Conservation (phyloP, 2,797 vertebrate species). For the Lithobates pipiens region DNA sequence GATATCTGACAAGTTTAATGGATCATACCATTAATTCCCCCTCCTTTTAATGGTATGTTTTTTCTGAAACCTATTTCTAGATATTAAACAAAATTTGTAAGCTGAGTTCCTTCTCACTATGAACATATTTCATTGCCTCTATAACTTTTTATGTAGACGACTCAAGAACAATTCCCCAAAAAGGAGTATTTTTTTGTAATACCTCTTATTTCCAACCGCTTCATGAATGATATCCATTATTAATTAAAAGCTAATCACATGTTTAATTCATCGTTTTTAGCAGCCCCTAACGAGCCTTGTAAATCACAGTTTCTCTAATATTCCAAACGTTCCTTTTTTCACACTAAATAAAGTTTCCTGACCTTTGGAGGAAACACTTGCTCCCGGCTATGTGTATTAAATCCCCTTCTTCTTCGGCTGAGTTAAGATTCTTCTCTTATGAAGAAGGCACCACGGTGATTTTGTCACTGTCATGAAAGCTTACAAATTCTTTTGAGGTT, state of each 20-base stretch:
- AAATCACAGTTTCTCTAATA: conserved; percentile 76
- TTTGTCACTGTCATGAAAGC: conserved; percentile 85
- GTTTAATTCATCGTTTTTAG: conserved; percentile 70
- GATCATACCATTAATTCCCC: no score
- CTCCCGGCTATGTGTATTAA: conserved; percentile 85
- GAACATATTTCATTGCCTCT: no score
- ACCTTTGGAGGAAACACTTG: conserved; percentile 86
- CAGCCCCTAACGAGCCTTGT: conserved; percentile 54
- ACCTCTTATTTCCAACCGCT: background rate
- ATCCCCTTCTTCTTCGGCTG: conserved; percentile 83
- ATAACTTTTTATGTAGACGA: no score
- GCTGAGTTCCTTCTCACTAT: no score
- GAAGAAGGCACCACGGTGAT: conserved; percentile 86
- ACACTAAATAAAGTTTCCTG: conserved; percentile 77
- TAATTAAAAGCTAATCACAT: conserved; percentile 68
- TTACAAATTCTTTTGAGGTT: conserved; percentile 85
- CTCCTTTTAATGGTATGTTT: no score
- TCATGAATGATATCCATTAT: conserved; percentile 37
- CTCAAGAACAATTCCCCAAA: no score
- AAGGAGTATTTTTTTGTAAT: background rate
- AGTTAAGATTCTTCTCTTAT: conserved; percentile 86
- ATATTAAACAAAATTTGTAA: no score
- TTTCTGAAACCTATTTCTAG: no score
- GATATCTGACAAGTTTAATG: no score
- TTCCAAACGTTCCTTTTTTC: conserved; percentile 73